Percentiles rank a stretch among this genome's conserved stretches.
Conservation (phyloP, 2,113 vertebrate genomes). For the Zosterops borbonicus region DNA sequence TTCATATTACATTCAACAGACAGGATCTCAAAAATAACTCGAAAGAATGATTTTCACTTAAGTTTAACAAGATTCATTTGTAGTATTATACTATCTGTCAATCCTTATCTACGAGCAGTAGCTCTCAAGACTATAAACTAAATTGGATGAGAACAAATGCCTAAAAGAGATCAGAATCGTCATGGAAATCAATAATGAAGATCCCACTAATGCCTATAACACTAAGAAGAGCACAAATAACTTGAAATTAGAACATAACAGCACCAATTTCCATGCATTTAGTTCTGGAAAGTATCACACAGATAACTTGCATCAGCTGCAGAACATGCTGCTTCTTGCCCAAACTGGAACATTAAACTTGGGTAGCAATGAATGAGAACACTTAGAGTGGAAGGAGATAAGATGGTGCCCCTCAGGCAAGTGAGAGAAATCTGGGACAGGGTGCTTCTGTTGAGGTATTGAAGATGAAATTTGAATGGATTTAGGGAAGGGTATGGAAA, state of each 20-base stretch:
- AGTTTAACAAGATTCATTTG: not conserved
- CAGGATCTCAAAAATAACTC: not conserved
- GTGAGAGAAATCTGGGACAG: not conserved
- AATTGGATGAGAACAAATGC: not conserved
- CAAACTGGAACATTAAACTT: not conserved
- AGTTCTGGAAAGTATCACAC: slow-evolving; percentile 2
- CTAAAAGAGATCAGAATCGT: not conserved
- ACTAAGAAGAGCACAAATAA: not conserved
- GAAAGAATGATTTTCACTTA: not conserved
- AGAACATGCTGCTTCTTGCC: not conserved
- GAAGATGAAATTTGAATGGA: not conserved
- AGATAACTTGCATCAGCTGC: not conserved
- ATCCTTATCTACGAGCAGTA: not conserved
- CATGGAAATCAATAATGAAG: not conserved
- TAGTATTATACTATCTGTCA: not conserved
- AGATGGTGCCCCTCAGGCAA: not conserved
- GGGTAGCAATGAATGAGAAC: not conserved
- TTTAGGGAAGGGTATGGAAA: not conserved
- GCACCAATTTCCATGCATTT: not conserved
- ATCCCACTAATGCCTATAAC: not conserved
- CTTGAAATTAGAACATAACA: not conserved
- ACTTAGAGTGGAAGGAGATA: not conserved
- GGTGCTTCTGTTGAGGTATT: not conserved
- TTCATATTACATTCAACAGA: not conserved
- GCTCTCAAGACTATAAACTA: not conserved